Percentiles rank a stretch among this genome's conserved stretches.
These are phyloP conservation scores for Nesidiocoris tenuis DNA, from an alignment of 2,888 invertebrate species.

Conservation along the genomic window DNA sequence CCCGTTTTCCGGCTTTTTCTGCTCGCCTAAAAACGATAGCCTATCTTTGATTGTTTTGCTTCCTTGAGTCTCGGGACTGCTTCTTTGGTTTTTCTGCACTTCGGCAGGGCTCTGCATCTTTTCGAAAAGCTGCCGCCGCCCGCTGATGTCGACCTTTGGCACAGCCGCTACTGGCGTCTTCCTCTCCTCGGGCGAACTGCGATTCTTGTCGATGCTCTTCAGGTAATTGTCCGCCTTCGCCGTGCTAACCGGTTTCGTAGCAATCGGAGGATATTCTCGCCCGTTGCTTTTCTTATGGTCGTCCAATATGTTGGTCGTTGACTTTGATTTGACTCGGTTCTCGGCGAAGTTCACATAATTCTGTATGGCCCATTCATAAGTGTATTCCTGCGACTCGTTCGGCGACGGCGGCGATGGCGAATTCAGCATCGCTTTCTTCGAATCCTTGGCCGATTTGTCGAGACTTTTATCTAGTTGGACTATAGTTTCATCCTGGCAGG, in stretches of 20 bases:
- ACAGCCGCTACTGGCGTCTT: slow-evolving; percentile 66
- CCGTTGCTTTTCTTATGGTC: slow-evolving; percentile 48
- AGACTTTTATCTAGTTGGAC: slow-evolving; percentile 1
- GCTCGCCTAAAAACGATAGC: slow-evolving; percentile 54
- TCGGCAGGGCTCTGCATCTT: slow-evolving; percentile 54
- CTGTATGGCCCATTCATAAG: slow-evolving; percentile 84
- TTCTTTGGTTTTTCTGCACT: slow-evolving; percentile 52
- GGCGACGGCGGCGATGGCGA: slow-evolving; percentile 31
- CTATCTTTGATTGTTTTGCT: slow-evolving; percentile 59
- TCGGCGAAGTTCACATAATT: slow-evolving; percentile 69
- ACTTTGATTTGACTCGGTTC: slow-evolving; percentile 63
- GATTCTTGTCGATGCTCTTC: slow-evolving; percentile 59
- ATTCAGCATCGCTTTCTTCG: slow-evolving; percentile 4
- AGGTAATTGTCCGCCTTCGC: slow-evolving; percentile 66
- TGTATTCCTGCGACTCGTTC: slow-evolving; percentile 64
- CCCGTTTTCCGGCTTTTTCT: slow-evolving; percentile 17
- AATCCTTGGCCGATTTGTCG: slow-evolving; percentile 18
- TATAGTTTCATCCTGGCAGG: slow-evolving; percentile 12
- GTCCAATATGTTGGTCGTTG: slow-evolving; percentile 51
- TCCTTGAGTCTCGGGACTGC: slow-evolving; percentile 50
- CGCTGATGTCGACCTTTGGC: slow-evolving; percentile 74
- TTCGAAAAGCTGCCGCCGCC: slow-evolving; percentile 81
- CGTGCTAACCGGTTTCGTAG: slow-evolving; percentile 52
- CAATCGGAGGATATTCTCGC: slow-evolving; percentile 48
- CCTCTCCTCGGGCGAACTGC: slow-evolving; percentile 55